Conservation (phyloP, 2,888 invertebrate species). For the Trichopoda pennipes region DNA sequence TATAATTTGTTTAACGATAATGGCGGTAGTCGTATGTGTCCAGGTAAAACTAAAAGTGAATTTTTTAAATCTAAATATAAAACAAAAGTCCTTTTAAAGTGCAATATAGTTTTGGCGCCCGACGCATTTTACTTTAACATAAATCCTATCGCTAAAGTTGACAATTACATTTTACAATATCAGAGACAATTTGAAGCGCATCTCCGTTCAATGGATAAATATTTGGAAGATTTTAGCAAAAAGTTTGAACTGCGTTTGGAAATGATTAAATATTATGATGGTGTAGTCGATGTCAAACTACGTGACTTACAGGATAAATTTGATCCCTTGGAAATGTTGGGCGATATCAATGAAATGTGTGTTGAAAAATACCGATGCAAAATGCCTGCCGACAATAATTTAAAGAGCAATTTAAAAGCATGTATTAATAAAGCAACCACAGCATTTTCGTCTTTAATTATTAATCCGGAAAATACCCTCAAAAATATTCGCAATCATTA, state of each 20-base stretch:
- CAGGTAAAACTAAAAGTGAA: slow-evolving; percentile 19
- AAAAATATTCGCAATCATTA: slow-evolving; percentile 65
- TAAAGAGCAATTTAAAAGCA: slow-evolving; percentile 49
- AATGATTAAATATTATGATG: slow-evolving; percentile 52
- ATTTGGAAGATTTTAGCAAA: slow-evolving; percentile 54
- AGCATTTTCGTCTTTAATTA: slow-evolving; percentile 44
- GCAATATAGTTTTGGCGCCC: slow-evolving; percentile 54
- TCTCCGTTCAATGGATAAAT: slow-evolving; percentile 52
- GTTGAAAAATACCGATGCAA: slow-evolving; percentile 66
- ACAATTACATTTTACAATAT: slow-evolving; percentile 61
- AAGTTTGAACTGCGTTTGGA: slow-evolving; percentile 61
- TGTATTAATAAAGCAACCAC: slow-evolving; percentile 60
- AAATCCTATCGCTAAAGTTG: slow-evolving; percentile 54
- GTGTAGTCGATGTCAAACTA: slow-evolving; percentile 58
- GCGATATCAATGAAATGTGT: slow-evolving; percentile 66
- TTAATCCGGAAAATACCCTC: slow-evolving; percentile 50
- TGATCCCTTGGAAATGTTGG: slow-evolving; percentile 66
- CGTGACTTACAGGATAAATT: slow-evolving; percentile 59
- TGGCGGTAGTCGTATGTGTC: slow-evolving; percentile 6
- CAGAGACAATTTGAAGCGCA: slow-evolving; percentile 61
- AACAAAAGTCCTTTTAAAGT: too few species aligned
- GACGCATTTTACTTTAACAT: slow-evolving; percentile 56
- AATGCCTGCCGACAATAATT: slow-evolving; percentile 38
- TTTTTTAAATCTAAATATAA: too few species aligned
- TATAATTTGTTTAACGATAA: background rate